Conservation (phyloP, 1,140 invertebrate genomes). For the Trypoxylus dichotomus region DNA sequence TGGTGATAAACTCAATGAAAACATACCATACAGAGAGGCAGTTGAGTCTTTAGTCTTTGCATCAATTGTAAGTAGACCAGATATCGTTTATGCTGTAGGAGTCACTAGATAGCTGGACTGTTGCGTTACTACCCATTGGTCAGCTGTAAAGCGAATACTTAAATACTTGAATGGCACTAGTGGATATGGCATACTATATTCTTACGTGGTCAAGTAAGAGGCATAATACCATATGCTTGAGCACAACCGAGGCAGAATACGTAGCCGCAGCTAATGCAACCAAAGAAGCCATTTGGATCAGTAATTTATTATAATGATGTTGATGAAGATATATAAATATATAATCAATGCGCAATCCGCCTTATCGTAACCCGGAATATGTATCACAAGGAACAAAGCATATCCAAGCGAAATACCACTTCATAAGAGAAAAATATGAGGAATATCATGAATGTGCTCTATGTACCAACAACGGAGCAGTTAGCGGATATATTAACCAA, state of each 20-base stretch:
- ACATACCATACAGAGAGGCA: conserved; percentile 51
- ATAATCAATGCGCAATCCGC: conserved; percentile 47
- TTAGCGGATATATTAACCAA: no score
- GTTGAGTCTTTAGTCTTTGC: conserved; percentile 52
- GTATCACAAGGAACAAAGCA: conserved; percentile 49
- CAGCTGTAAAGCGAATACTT: conserved; percentile 49
- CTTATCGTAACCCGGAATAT: conserved; percentile 45
- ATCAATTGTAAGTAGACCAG: conserved; percentile 48
- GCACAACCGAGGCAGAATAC: conserved; percentile 25
- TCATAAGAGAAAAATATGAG: conserved; percentile 39
- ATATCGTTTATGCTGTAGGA: conserved; percentile 53
- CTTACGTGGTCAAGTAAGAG: neutral
- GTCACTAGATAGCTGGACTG: conserved; percentile 41
- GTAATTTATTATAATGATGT: neutral
- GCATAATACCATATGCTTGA: neutral
- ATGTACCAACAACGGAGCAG: no score
- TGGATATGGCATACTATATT: conserved; percentile 40
- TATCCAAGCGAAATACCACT: conserved; percentile 48
- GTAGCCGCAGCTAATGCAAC: conserved; percentile 14
- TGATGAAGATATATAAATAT: conserved; percentile 36
- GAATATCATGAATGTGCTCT: no score
- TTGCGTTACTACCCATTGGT: conserved; percentile 44
- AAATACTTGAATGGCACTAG: conserved; percentile 53
- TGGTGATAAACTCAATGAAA: no score
- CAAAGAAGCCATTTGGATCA: conserved; percentile 20